Base-by-base conservation (phyloP, 2,888 invertebrate genomes). In the Tuberolachnus salignus region DNA sequence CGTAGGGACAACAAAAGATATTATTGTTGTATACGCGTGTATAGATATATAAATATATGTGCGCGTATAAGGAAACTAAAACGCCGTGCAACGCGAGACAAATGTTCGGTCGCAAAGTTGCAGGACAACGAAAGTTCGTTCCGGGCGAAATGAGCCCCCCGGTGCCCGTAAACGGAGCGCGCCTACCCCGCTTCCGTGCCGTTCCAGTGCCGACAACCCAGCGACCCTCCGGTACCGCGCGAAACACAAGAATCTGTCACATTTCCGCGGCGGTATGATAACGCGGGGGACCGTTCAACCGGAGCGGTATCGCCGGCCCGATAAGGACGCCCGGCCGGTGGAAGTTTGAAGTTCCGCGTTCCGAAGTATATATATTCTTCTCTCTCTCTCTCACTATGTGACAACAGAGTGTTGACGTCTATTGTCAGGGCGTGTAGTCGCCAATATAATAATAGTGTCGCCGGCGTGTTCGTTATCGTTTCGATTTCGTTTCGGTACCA, bases 101-200 rank as follows among this genome's bases (percentile, higher is more conserved):
- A 74, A 74, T 74, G 74, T 55, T 64, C 53, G 66, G n/a, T 55
- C 21, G 34, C 34, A 66, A 66, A 74, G 74, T 74, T 64, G 74
- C 34, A 34, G 34, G 74, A 74, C 74, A 74, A 64, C 66, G 64
- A 74, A 74, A 74, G 74, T 74, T 74, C 66, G 74, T 74, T 74
- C 66, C 66, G 53, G 46, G 46, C 26, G 71, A 72, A 72, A 72
- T 49, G 71, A 72, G 71, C 59, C 71, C 71, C 71, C 26, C 46
- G 59, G 71, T 59, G 59, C 59, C 71, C 46, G 59, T 72, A 72
- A 72, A 72, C 71, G 19, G 59, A 9, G 44, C 46, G 16, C 23
- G 23, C 16, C 23, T 53, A 23, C 19, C 23, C 46, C 21, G 16
- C 11, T 70, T 44, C 44, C 70, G 6, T 34, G 3, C 53, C 69